A percentile compares a stretch with the other conserved stretches of the same genome.
Evolutionary conservation across 2,113 vertebrate genomes (phyloP).

Genomic region (Carassius auratus): DNA sequence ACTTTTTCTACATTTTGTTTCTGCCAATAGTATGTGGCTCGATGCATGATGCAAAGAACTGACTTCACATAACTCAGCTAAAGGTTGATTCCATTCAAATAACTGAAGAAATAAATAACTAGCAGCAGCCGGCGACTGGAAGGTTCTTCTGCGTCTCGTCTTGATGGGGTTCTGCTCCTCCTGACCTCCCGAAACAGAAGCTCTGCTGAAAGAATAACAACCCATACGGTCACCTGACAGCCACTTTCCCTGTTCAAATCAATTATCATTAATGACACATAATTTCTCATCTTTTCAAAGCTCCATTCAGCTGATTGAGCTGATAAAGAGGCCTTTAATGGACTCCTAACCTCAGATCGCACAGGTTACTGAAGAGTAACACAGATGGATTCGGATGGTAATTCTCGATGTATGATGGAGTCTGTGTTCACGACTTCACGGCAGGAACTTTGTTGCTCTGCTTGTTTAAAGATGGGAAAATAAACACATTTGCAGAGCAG

Average conservation of each 20-base stretch:
- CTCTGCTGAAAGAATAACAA: constrained; percentile 79
- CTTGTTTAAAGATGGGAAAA: constrained; percentile 22
- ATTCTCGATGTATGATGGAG: not conserved
- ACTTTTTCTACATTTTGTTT: not conserved
- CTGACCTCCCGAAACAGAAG: constrained; percentile 79
- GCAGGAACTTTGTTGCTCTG: constrained; percentile 31
- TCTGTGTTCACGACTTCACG: constrained; percentile 1
- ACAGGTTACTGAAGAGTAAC: constrained; percentile 21
- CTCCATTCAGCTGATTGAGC: constrained; percentile 39
- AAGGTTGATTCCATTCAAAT: not conserved
- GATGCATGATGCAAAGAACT: not conserved
- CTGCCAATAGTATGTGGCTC: not conserved
- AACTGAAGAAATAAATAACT: too few relatives aligned
- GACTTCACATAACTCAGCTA: not conserved
- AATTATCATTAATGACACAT: constrained; percentile 78
- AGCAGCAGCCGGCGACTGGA: constrained; percentile 50
- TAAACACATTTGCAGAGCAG: constrained; percentile 34
- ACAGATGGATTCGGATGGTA: constrained; percentile 12
- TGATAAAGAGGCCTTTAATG: constrained; percentile 37
- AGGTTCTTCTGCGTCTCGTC: constrained; percentile 84
- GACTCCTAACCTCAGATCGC: constrained; percentile 30
- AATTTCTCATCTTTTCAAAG: constrained; percentile 71
- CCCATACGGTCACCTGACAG: constrained; percentile 67
- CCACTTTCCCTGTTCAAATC: constrained; percentile 66
- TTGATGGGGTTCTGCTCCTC: constrained; percentile 79